Evolutionary conservation across 2,888 invertebrate species (phyloP).

Genomic region (Philopedon plagiatum): DNA sequence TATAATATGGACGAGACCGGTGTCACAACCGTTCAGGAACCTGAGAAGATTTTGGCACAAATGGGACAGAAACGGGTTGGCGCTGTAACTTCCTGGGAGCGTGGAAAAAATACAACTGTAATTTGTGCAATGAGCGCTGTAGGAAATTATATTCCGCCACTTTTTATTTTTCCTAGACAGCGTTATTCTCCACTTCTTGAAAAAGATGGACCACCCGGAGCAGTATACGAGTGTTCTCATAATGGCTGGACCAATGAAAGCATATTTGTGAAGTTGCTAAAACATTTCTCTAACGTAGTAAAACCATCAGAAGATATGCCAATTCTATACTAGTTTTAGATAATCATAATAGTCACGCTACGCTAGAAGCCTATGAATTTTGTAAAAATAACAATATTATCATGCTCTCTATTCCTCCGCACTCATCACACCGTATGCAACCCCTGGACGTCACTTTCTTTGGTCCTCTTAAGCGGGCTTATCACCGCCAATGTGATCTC

Average conservation of each 20-base stretch:
- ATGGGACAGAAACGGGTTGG: slow-evolving; percentile 2
- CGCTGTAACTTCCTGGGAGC: not conserved
- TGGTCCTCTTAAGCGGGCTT: slow-evolving; percentile 9
- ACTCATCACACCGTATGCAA: not conserved
- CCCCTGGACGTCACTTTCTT: not conserved
- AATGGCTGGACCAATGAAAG: not conserved
- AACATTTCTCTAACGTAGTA: not conserved
- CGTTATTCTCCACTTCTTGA: not conserved
- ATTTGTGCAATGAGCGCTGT: not conserved
- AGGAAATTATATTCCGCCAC: not conserved
- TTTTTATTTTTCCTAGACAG: not conserved
- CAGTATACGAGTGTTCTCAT: not conserved
- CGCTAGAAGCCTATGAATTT: not conserved
- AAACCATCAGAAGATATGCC: not conserved
- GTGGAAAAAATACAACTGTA: not conserved
- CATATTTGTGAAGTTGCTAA: not conserved
- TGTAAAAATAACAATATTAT: not conserved
- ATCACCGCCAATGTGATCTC: not conserved
- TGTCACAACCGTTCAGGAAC: not conserved
- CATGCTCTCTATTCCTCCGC: not conserved
- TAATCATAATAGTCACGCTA: not conserved
- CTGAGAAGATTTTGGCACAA: not conserved
- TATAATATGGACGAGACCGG: not conserved
- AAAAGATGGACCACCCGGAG: not conserved
- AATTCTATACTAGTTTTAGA: not conserved